phyloP scores from a whole-genome alignment of 2,113 vertebrate genomes.

The Tachycineta bicolor region DNA sequence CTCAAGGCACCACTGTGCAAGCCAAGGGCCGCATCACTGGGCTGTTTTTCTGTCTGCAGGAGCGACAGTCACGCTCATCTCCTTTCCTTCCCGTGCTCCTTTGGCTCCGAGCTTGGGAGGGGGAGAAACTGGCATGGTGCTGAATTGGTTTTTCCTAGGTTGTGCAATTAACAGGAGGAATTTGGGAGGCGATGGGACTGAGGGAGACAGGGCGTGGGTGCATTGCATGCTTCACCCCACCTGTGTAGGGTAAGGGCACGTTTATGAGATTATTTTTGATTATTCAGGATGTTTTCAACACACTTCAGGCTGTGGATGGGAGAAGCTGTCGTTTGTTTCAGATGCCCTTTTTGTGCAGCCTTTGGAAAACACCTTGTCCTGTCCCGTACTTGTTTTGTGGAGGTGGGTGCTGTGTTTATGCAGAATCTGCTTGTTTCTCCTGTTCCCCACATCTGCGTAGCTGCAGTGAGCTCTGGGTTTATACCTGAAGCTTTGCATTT shows the following conservation, averaged over 20 bases:
- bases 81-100: background rate
- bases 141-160: background rate
- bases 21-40: background rate
- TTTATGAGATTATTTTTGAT: background rate
- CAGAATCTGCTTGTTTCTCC: background rate
- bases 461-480: background rate
- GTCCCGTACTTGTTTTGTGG: accelerated
- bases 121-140: background rate
- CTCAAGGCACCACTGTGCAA: background rate
- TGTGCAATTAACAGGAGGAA: background rate
- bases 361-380: background rate
- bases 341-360: background rate
- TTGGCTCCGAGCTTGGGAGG: background rate
- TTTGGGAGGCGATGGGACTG: background rate
- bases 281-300: background rate
- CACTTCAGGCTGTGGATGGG: background rate
- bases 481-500: background rate
- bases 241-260: background rate
- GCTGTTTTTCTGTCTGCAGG: background rate
- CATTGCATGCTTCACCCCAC: accelerated
- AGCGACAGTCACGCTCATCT: accelerated
- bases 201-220: background rate
- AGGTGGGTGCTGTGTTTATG: background rate
- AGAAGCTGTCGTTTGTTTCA: background rate
- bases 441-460: background rate